These are phyloP conservation scores for Hoplodrina ambigua DNA, from an alignment of 2,888 invertebrate species.

Conservation along the genomic window DNA sequence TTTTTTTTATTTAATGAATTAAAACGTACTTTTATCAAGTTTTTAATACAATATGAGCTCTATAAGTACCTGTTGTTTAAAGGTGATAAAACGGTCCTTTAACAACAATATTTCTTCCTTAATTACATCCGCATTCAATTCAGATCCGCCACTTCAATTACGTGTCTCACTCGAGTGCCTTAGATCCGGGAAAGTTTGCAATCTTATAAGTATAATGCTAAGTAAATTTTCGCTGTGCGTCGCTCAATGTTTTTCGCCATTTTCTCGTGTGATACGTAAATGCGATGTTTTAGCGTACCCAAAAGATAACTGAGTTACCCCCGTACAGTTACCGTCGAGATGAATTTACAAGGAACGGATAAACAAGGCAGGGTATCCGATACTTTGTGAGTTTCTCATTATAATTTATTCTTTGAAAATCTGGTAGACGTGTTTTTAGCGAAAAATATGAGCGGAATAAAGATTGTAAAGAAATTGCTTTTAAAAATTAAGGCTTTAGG, in stretches of 20 bases:
- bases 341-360: conserved; percentile 60
- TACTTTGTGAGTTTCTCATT: conserved; percentile 62
- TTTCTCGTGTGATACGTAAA: conserved; percentile 66
- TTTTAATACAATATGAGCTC: too few species aligned
- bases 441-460: conserved; percentile 26
- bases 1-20: too few species aligned
- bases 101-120: conserved; percentile 11
- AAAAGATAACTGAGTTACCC: conserved; percentile 73
- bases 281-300: conserved; percentile 66
- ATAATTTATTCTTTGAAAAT: conserved; percentile 59
- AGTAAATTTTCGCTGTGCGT: conserved; percentile 69
- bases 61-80: too few species aligned
- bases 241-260: conserved; percentile 66
- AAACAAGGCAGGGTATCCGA: conserved; percentile 58
- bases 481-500: conserved; percentile 32
- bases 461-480: conserved; percentile 31
- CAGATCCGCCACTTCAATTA: conserved; percentile 57
- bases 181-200: conserved; percentile 64
- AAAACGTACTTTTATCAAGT: too few species aligned
- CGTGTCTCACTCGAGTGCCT: conserved; percentile 57
- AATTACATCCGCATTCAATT: conserved; percentile 44
- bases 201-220: conserved; percentile 71
- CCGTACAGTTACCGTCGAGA: conserved; percentile 56
- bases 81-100: neutral
- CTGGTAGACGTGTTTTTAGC: conserved; percentile 48